These are phyloP conservation scores for Microchirus variegatus DNA, from an alignment of 2,797 vertebrate genomes.

Conservation along the genomic window DNA sequence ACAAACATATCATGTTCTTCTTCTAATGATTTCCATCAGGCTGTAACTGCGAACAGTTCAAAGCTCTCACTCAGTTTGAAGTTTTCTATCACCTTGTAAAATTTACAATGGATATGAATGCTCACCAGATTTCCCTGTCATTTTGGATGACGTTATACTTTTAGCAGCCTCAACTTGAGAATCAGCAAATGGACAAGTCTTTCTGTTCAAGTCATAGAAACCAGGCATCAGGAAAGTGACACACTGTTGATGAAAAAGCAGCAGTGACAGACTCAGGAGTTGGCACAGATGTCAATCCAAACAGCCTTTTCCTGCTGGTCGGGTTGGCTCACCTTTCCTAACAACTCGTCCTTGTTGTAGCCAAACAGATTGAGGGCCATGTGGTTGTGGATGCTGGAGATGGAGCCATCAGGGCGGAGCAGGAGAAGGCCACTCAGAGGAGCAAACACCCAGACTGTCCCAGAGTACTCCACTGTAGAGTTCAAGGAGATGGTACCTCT, in stretches of 20 bases:
- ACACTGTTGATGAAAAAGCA: slow-evolving; percentile 77
- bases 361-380: slow-evolving; percentile 88
- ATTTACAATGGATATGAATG: neutral
- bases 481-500: slow-evolving; percentile 15
- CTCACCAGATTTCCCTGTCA: slow-evolving; percentile 57
- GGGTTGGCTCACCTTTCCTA: slow-evolving; percentile 85
- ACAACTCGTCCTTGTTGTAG: slow-evolving; percentile 85
- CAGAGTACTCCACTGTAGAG: slow-evolving; percentile 76
- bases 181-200: slow-evolving; percentile 48
- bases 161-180: slow-evolving; percentile 48
- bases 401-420: slow-evolving; percentile 85
- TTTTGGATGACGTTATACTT: slow-evolving; percentile 34
- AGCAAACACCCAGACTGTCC: slow-evolving; percentile 86
- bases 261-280: slow-evolving; percentile 36
- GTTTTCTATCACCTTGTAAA: neutral
- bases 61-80: neutral
- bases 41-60: too few relatives aligned
- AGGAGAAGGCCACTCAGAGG: slow-evolving; percentile 88
- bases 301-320: slow-evolving; percentile 6
- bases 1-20: too few relatives aligned
- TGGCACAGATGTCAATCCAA: neutral
- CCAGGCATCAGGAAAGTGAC: slow-evolving; percentile 91
- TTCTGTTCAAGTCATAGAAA: slow-evolving; percentile 82
- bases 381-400: slow-evolving; percentile 85
- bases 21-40: too few relatives aligned